These are phyloP conservation scores for Pollachius pollachius DNA, from an alignment of 2,113 vertebrate species.

Conservation along the genomic window DNA sequence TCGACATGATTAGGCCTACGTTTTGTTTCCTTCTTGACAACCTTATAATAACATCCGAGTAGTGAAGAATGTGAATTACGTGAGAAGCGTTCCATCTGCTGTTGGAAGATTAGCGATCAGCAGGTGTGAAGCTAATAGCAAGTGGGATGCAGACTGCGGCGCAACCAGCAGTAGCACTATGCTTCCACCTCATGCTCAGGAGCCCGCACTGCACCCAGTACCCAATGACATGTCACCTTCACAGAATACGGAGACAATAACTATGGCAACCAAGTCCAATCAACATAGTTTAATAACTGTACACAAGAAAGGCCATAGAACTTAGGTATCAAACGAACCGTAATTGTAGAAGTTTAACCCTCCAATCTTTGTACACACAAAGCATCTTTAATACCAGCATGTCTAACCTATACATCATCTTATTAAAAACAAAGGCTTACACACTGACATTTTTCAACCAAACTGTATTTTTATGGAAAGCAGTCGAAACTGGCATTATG, in stretches of 20 bases:
- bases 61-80: background rate
- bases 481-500: too few relatives aligned
- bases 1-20: background rate
- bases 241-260: background rate
- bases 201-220: slow-evolving; percentile 31
- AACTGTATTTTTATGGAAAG: too few relatives aligned
- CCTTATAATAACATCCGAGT: slow-evolving; percentile 6
- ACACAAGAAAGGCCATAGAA: slow-evolving; percentile 4
- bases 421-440: too few relatives aligned
- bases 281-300: background rate
- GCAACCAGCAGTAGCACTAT: slow-evolving; percentile 15
- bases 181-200: slow-evolving; percentile 49
- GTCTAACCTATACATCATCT: too few relatives aligned
- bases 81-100: slow-evolving; percentile 8
- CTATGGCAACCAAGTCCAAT: background rate
- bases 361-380: too few relatives aligned
- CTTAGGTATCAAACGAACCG: background rate
- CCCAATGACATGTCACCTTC: slow-evolving; percentile 13
- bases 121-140: background rate
- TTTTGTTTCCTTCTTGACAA: background rate
- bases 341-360: too few relatives aligned
- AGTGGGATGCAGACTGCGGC: background rate
- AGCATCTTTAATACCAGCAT: too few relatives aligned
- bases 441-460: too few relatives aligned
- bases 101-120: slow-evolving; percentile 11